A percentile compares a stretch with the other conserved stretches of the same genome.
Evolutionary conservation across 2,888 invertebrate genomes (phyloP).

Genomic region (Poecilus cupreus): DNA sequence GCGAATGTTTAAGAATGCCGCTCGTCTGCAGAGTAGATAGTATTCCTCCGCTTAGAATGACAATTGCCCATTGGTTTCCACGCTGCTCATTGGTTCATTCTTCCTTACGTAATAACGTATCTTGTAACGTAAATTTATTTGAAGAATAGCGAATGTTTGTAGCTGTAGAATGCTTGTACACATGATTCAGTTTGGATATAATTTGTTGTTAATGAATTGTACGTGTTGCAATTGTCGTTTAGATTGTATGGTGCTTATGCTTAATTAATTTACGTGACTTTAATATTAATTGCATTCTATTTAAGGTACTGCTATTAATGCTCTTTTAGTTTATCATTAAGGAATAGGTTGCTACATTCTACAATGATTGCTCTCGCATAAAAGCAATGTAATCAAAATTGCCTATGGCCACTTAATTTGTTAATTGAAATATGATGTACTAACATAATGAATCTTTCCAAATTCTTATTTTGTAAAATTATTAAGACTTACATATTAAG

Average conservation of each 20-base stretch:
- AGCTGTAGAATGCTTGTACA: background rate
- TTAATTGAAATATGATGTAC: too few species aligned
- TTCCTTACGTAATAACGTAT: conserved; percentile 13
- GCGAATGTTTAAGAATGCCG: conserved; percentile 27
- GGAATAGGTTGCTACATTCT: background rate
- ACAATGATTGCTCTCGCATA: background rate
- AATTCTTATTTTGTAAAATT: too few species aligned
- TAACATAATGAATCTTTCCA: too few species aligned
- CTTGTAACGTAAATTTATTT: conserved; percentile 13
- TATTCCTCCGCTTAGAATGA: conserved; percentile 13
- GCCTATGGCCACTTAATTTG: too few species aligned
- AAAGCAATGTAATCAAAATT: too few species aligned
- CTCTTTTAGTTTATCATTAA: background rate
- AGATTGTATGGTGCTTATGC: background rate
- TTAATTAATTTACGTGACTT: conserved; percentile 44
- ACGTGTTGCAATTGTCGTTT: conserved; percentile 33
- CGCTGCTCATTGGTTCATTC: background rate
- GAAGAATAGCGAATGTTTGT: conserved; percentile 33
- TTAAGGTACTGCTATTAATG: conserved; percentile 30
- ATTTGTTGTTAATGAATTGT: conserved; percentile 37
- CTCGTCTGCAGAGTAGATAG: background rate
- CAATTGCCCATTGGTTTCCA: conserved; percentile 7
- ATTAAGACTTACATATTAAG: too few species aligned
- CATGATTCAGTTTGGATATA: conserved; percentile 19
- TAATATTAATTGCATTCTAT: conserved; percentile 35